Evolutionary conservation across 2,888 invertebrate species (phyloP).

Genomic region (Cyclophora albipunctata): DNA sequence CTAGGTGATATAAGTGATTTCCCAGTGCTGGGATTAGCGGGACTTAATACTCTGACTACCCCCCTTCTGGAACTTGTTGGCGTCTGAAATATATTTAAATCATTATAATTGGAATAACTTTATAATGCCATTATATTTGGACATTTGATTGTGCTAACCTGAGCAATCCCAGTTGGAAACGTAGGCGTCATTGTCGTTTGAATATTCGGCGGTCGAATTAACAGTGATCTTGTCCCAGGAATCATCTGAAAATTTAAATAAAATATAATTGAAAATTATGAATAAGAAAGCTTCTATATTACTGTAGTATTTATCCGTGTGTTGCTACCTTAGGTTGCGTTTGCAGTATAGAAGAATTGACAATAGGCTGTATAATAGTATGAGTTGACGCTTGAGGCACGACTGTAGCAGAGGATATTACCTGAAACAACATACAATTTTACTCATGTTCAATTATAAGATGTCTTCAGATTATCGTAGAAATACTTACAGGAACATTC

Average conservation of each 20-base stretch:
- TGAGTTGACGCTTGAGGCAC: conserved; percentile 24
- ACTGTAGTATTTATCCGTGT: no score
- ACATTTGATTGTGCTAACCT: conserved; percentile 29
- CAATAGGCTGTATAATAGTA: conserved; percentile 29
- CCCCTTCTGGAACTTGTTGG: conserved; percentile 46
- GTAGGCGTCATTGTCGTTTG: conserved; percentile 45
- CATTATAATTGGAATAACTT: not conserved
- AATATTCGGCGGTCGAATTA: conserved; percentile 49
- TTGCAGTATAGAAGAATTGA: conserved; percentile 25
- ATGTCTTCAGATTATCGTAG: conserved; percentile 1
- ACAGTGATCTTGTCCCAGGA: conserved; percentile 57
- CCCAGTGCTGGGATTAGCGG: conserved; percentile 55
- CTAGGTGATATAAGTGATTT: conserved; percentile 70
- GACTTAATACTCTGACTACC: conserved; percentile 60
- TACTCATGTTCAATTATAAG: not conserved
- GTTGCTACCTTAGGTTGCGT: conserved; percentile 37
- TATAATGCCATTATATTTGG: no score
- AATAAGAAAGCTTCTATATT: not conserved
- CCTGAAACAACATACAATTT: conserved; percentile 11
- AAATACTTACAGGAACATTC: conserved; percentile 25
- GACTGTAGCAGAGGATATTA: conserved; percentile 22
- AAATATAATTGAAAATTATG: not conserved
- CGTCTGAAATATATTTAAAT: conserved; percentile 23
- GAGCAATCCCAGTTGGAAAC: conserved; percentile 36
- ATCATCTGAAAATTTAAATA: conserved; percentile 27